Evolutionary conservation across 2,113 vertebrate genomes (phyloP).

Genomic region (Chaetura pelagica): DNA sequence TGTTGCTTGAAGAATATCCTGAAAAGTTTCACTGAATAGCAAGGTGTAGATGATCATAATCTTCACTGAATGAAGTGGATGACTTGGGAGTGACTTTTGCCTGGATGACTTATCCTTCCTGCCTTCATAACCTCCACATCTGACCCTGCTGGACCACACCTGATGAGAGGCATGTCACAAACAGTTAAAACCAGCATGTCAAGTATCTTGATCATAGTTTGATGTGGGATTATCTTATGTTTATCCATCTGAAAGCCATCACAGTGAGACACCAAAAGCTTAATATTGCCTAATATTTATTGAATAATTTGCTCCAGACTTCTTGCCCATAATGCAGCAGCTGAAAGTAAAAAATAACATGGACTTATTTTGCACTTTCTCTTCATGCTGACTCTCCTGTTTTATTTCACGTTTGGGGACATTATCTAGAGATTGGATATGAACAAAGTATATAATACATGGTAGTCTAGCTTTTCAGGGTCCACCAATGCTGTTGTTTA

Average conservation of each 20-base stretch:
- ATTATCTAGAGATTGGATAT: neutral
- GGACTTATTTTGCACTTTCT: neutral
- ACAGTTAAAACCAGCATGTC: neutral
- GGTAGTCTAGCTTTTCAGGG: neutral
- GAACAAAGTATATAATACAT: neutral
- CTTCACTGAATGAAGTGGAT: neutral
- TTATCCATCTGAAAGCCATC: neutral
- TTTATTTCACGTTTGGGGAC: neutral
- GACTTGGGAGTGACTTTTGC: neutral
- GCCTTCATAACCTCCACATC: neutral
- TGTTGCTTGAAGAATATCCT: neutral
- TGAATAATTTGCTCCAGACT: slow-evolving; percentile 7
- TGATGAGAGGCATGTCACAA: neutral
- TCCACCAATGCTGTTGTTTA: neutral
- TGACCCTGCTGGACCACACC: neutral
- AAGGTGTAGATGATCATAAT: neutral
- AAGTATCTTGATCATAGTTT: neutral
- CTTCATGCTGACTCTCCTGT: neutral
- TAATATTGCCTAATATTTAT: neutral
- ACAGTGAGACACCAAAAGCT: neutral
- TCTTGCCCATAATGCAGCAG: neutral
- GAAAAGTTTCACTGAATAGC: neutral
- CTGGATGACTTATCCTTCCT: neutral
- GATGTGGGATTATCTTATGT: neutral
- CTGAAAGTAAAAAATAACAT: neutral